These are phyloP conservation scores for Taenioides sp. DNA, from an alignment of 2,797 vertebrate species.

Conservation along the genomic window DNA sequence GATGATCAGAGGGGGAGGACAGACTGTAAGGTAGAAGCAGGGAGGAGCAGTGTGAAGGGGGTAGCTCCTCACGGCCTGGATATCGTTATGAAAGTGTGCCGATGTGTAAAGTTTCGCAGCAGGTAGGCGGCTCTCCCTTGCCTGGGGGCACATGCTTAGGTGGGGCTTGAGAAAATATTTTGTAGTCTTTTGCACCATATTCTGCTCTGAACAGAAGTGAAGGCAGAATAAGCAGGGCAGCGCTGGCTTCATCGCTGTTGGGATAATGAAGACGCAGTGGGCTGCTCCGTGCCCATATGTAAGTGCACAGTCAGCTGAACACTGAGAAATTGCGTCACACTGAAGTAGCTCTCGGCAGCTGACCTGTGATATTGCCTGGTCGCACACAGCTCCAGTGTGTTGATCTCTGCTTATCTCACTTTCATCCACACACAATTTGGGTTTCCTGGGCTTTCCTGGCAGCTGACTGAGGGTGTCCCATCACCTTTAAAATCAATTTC, in stretches of 20 bases:
- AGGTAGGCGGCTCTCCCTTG: conserved; percentile 76
- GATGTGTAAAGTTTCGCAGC: conserved; percentile 45
- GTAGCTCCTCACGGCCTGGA: conserved; percentile 34
- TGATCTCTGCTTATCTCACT: conserved; percentile 24
- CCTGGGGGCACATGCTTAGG: conserved; percentile 72
- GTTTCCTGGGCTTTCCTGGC: conserved; percentile 40
- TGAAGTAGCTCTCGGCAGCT: conserved; percentile 43
- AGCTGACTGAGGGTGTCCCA: conserved; percentile 45
- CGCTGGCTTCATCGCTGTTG: not conserved
- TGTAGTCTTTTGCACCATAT: conserved; percentile 45
- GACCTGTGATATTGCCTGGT: conserved; percentile 44
- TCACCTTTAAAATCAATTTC: conserved; percentile 68
- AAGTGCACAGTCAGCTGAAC: conserved; percentile 67
- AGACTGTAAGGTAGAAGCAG: conserved; percentile 18
- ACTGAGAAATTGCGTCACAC: conserved; percentile 50
- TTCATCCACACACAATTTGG: conserved; percentile 24
- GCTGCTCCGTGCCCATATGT: conserved; percentile 12
- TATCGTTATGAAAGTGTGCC: conserved; percentile 48
- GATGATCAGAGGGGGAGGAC: conserved; percentile 43
- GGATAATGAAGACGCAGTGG: conserved; percentile 23
- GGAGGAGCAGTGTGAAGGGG: conserved; percentile 21
- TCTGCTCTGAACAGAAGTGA: conserved; percentile 21
- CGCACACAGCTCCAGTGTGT: conserved; percentile 8
- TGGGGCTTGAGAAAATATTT: conserved; percentile 79
- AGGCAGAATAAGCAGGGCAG: conserved; percentile 24